Percentiles rank a stretch among this genome's conserved stretches.
These are phyloP conservation scores for Allobates femoralis DNA, from an alignment of 2,797 vertebrate species.

Conservation along the genomic window DNA sequence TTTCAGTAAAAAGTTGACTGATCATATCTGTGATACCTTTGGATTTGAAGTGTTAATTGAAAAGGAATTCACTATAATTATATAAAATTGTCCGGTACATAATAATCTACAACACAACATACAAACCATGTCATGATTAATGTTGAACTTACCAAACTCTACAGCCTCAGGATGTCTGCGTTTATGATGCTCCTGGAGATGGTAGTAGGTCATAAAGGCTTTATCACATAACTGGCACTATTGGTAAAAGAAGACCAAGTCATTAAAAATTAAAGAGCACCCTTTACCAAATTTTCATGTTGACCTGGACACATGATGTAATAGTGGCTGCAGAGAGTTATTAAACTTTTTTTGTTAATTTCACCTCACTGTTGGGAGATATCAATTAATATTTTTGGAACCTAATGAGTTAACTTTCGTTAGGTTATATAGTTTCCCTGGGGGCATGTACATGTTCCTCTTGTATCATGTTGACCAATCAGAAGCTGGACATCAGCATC, in stretches of 20 bases:
- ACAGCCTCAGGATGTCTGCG: conserved; percentile 70
- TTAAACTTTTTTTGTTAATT: too few relatives aligned
- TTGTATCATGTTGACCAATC: too few relatives aligned
- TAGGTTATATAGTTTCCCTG: too few relatives aligned
- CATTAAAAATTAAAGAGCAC: background rate
- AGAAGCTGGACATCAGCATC: too few relatives aligned
- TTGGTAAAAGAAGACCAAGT: background rate
- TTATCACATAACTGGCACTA: conserved; percentile 82
- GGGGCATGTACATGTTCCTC: too few relatives aligned
- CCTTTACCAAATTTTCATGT: too few relatives aligned
- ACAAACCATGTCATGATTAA: background rate
- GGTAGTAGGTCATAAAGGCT: conserved; percentile 76
- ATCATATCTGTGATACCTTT: background rate
- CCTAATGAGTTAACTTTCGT: too few relatives aligned
- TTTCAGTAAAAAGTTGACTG: background rate
- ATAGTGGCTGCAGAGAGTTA: too few relatives aligned
- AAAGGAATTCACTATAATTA: background rate
- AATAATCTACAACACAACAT: background rate
- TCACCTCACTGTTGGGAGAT: too few relatives aligned
- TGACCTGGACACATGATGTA: too few relatives aligned
- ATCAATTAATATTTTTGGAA: too few relatives aligned
- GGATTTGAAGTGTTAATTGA: background rate
- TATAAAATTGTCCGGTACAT: background rate
- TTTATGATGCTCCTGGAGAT: conserved; percentile 75
- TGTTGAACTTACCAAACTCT: conserved; percentile 68